Evolutionary conservation across 2,888 invertebrate genomes (phyloP), one percentile per base, ranked within the genome.

Genomic region (Zelleria hepariella): DNA sequence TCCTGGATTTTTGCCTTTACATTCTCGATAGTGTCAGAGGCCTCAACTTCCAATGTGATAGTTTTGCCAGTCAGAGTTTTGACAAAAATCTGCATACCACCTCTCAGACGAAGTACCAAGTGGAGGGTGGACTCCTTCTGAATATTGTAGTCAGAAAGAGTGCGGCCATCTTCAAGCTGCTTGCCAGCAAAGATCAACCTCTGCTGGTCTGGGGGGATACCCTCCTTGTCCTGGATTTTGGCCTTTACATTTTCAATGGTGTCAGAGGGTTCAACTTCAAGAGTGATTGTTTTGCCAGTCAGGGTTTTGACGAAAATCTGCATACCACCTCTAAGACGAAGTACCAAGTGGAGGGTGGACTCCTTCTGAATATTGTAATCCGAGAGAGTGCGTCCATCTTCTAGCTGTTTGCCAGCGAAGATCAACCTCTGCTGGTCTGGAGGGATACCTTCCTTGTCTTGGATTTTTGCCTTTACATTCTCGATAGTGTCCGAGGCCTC

Each of bases 331-430:
- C 78, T 65, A 0, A 73, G 66, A 61, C 75, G 68, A 2, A 76
- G 23, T 0, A 76, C 76, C 0, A 76, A 62, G 0, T 79, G 78
- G 0, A 78, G 64, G 0, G 78, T 79, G 0, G 78, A 78, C 18
- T 79, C 79, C 8, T 80, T 77, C 18, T 79, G 78, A 0, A 79
- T 78, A 0, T 78, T 78, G 57, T 76, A 74, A 57, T 76, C 74
- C 0, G 75, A 75, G 0, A 76, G 59, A 0, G 75, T 76, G 58
- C 76, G 74, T 0, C 80, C 80, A 61, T 80, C 80, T 64, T 80
- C 68, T 0, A 78, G 5, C 24, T 78, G 78, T 7, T 78, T 78
- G 0, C 78, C 68, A 0, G 75, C 75, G 4, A 75, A 75, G 4
- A 75, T 75, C 0, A 75, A 49, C 0, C 75, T 23, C 55, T 75